Evolutionary conservation across 2,888 invertebrate genomes (phyloP).

Genomic region (Biston stratarius): DNA sequence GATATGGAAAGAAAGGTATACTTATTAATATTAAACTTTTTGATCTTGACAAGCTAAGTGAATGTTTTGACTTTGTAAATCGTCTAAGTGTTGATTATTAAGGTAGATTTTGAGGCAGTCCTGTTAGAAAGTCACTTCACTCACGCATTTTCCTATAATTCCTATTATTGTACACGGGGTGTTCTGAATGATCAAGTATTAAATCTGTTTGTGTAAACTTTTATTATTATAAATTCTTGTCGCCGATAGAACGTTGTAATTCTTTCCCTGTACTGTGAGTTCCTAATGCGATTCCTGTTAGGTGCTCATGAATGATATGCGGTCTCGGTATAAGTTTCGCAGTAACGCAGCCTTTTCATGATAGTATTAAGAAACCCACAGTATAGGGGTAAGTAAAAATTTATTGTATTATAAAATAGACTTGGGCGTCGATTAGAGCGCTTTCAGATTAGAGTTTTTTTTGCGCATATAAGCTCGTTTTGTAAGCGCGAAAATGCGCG

Average conservation of each 20-base stretch:
- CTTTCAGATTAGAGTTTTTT: too few relatives aligned
- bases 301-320: too few relatives aligned
- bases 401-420: too few relatives aligned
- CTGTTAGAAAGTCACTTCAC: constrained; percentile 5
- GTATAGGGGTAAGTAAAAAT: too few relatives aligned
- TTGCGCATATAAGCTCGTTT: too few relatives aligned
- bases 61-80: constrained; percentile 35
- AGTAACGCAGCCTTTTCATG: too few relatives aligned
- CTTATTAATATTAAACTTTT: constrained; percentile 38
- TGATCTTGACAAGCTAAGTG: constrained; percentile 40
- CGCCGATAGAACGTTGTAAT: neutral
- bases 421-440: too few relatives aligned
- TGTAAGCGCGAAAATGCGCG: too few relatives aligned
- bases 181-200: constrained; percentile 14
- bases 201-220: neutral
- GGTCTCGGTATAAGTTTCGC: too few relatives aligned
- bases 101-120: constrained; percentile 36
- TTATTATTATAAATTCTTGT: neutral
- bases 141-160: neutral
- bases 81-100: constrained; percentile 38
- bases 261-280: too few relatives aligned
- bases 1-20: constrained; percentile 49
- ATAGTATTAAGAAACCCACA: too few relatives aligned
- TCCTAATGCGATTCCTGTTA: too few relatives aligned
- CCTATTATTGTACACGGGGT: neutral